These are phyloP conservation scores for Tetragnatha versicolor DNA, from an alignment of 1,140 invertebrate species.

Conservation along the genomic window DNA sequence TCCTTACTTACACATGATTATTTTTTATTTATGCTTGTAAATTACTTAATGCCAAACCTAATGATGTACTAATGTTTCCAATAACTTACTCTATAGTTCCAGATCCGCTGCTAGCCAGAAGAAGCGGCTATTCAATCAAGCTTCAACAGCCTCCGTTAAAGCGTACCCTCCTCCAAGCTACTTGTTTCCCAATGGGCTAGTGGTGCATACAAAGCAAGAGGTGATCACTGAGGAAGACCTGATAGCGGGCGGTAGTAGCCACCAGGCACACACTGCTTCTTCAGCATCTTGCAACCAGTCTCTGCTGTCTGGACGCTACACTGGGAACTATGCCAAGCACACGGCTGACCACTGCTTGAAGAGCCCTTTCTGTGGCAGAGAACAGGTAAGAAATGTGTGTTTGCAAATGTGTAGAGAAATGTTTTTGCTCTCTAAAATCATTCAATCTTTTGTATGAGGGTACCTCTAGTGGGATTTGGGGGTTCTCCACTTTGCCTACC, in stretches of 20 bases:
- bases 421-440: no score
- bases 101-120: constrained; percentile 10
- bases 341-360: constrained; percentile 27
- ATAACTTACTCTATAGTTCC: constrained; percentile 17
- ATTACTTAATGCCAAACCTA: no score
- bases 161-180: neutral
- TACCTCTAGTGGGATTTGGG: no score
- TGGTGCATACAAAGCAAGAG: constrained; percentile 50
- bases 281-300: constrained; percentile 20
- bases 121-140: constrained; percentile 16
- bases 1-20: no score
- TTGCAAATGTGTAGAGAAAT: neutral
- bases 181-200: constrained; percentile 11
- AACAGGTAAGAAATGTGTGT: constrained; percentile 16
- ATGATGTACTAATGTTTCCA: no score
- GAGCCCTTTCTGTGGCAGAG: constrained; percentile 17
- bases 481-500: no score
- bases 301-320: constrained; percentile 3
- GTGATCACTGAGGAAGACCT: constrained; percentile 45
- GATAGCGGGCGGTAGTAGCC: neutral
- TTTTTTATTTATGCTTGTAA: no score
- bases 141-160: no score
- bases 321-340: constrained; percentile 8
- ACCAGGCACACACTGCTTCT: constrained; percentile 2
- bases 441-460: no score